Base-by-base conservation (phyloP, 1,140 invertebrate genomes). In the Papilio aristodemus region DNA sequence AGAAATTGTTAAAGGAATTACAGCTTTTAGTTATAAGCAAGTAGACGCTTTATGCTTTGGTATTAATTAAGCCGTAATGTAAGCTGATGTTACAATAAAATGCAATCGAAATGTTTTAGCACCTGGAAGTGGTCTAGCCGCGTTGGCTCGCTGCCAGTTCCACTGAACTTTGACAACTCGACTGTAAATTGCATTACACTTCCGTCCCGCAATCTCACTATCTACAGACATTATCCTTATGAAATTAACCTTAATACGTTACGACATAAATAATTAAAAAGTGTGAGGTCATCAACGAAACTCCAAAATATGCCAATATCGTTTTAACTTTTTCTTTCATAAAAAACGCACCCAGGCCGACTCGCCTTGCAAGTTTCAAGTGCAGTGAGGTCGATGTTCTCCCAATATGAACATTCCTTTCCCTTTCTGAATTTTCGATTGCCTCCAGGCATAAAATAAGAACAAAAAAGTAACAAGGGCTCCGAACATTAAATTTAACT, bases 141-240 rank as follows among this genome's bases (percentile, higher is more conserved):
- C 73, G 60, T 88, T 90, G 88, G 88, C 86, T 74, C 50, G 43
- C 22, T 76, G 88, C 86, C 86, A 90, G 88, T 79, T 82, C 88
- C 72, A 90, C 83, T 90, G 88, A 89, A 90, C 88, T 90, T 88
- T 90, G 86, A 90, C 86, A 88, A 84, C 74, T 74, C 59, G 69
- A 71, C 80, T 69, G 75, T 77, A 83, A 81, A 85, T 83, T 80
- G 73, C 77, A 69, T 72, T 78, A 73, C 71, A 64, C 72, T 64
- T 76, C 72, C 74, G 72, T 74, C 70, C 50, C 64, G 43, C 70
- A 71, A 60, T 74, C 25, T 17, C 25, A 9, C 32, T 70, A 50
- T 50, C 17, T 50, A 54, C 46, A 54, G 22, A 54, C 19, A 25
- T 54, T 64, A 64, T 25, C 41, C 62, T 41, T 25, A 32, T 19